These are phyloP conservation scores for Charina bottae DNA, from an alignment of 2,113 vertebrate genomes.

Conservation along the genomic window DNA sequence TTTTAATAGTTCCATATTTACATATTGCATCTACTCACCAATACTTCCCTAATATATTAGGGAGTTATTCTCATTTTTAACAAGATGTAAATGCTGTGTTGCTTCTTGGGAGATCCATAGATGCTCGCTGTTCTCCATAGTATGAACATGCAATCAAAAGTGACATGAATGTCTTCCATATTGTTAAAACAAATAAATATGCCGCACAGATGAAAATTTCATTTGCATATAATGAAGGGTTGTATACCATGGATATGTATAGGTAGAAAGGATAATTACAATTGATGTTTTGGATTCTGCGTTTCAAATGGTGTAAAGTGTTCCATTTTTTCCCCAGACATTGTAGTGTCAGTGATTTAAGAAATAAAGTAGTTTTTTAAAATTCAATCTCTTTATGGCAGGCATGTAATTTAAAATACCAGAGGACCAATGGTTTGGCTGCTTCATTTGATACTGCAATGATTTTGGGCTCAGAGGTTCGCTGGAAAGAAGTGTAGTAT, in stretches of 20 bases:
- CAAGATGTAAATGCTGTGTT: neutral
- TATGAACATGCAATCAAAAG: neutral
- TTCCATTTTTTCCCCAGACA: neutral
- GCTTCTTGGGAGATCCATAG: neutral
- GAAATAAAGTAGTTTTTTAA: neutral
- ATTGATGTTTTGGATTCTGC: neutral
- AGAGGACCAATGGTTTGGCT: neutral
- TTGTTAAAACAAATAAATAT: neutral
- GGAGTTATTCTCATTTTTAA: neutral
- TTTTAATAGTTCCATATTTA: neutral
- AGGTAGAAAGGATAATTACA: neutral
- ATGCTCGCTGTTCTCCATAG: neutral
- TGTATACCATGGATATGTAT: neutral
- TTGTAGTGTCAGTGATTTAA: neutral
- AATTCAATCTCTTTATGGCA: neutral
- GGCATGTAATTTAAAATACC: neutral
- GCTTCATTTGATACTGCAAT: neutral
- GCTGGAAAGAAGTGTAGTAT: constrained; percentile 58
- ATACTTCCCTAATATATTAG: neutral
- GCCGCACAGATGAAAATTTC: neutral
- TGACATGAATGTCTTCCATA: neutral
- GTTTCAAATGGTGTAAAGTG: neutral
- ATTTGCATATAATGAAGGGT: neutral
- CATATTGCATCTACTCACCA: neutral
- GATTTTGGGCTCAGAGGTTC: neutral